phyloP scores from a whole-genome alignment of 2,113 vertebrate genomes.

The Mus pahari region DNA sequence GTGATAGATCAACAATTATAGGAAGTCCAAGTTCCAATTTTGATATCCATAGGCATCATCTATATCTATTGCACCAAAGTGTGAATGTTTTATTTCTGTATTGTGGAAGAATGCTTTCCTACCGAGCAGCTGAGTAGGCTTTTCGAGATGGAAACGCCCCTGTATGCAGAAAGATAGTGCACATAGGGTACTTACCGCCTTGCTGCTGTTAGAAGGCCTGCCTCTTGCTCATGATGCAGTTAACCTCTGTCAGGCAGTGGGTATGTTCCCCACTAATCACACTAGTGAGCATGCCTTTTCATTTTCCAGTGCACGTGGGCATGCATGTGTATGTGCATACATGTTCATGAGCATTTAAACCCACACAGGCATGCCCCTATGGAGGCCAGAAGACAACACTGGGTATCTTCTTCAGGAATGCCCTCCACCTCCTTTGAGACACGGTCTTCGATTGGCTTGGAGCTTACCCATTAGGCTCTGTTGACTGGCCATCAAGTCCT shows the following conservation, averaged over 20 bases:
- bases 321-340: no score
- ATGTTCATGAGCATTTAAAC: neutral
- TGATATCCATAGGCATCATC: neutral
- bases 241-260: neutral
- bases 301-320: neutral
- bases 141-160: neutral
- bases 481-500: neutral
- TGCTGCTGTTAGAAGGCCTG: neutral
- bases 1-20: neutral
- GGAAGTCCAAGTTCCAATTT: neutral
- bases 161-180: neutral
- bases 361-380: no score
- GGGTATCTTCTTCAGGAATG: neutral
- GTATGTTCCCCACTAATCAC: neutral
- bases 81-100: rapidly evolving
- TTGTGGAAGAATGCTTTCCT: neutral
- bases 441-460: neutral
- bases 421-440: neutral
- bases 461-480: neutral
- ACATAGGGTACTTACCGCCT: neutral
- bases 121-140: rapidly evolving
- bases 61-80: no score
- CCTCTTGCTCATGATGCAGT: neutral
- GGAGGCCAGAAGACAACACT: neutral
- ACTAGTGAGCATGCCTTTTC: neutral